These are phyloP conservation scores for Neofelis nebulosa DNA, from an alignment of 2,113 vertebrate genomes.

Conservation along the genomic window DNA sequence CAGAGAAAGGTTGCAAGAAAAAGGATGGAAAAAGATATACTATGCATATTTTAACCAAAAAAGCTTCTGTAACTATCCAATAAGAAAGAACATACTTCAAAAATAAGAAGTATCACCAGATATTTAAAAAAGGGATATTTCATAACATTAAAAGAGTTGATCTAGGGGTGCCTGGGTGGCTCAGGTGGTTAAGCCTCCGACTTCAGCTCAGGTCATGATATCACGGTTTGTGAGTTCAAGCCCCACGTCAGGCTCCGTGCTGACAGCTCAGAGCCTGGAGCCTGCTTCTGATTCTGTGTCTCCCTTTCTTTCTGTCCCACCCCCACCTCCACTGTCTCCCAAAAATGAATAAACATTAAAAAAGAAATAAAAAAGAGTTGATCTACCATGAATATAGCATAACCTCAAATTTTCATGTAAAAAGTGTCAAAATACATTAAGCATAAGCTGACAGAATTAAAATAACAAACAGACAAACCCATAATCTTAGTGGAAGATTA, in stretches of 20 bases:
- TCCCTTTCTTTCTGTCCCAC: too few relatives aligned
- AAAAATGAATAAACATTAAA: too few relatives aligned
- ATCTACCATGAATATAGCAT: not conserved
- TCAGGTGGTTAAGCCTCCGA: too few relatives aligned
- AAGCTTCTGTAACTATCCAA: not conserved
- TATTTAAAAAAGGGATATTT: not conserved
- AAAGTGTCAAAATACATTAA: not conserved
- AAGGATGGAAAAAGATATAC: not conserved
- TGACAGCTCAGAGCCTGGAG: too few relatives aligned
- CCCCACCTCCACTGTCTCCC: too few relatives aligned
- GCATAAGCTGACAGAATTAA: conserved; percentile 10
- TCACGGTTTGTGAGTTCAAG: too few relatives aligned
- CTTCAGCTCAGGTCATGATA: too few relatives aligned
- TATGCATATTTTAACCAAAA: not conserved
- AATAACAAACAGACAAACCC: not conserved
- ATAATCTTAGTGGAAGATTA: not conserved
- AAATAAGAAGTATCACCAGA: not conserved
- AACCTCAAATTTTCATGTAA: not conserved
- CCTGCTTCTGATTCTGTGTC: too few relatives aligned
- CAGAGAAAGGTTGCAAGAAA: not conserved
- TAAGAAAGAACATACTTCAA: not conserved
- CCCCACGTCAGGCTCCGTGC: too few relatives aligned
- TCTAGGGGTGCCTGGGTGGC: not conserved
- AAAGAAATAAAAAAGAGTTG: not conserved
- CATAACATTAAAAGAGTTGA: not conserved